Evolutionary conservation across 2,888 invertebrate genomes (phyloP), one percentile per base, ranked within the genome.

Genomic region (Parascotia fuliginaria): DNA sequence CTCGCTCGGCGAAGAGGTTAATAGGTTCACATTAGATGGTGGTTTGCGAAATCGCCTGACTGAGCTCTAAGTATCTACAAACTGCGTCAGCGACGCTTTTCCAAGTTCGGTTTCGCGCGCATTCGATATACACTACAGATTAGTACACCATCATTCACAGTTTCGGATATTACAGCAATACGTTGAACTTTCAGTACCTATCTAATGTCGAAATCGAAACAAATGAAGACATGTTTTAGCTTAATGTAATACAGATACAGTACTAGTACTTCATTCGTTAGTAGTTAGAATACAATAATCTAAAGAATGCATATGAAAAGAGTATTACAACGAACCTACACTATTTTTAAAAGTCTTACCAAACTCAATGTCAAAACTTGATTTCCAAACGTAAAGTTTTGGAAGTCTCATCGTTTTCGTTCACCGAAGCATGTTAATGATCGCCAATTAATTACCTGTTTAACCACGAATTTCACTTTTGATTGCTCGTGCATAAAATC

Each of bases 21-120:
- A 92, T 92, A 92, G 90, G 92, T 91, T 92, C 92, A 92, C 89
- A 89, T 91, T 89, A 92, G 90, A 91, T 86, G 91, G 79, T 86
- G 83, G 87, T 85, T 92, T 91, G 89, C 91, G 90, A 91, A 91
- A 91, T 84, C 81, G 73, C 73, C 82, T 74, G 77, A 79, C 82
- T 75, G 78, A 79, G 79, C 83, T 77, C 79, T 73, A 77, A 72
- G 76, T 73, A n/a, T n/a, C n/a, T n/a, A 77, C 72, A 75, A 72
- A 73, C 75, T 82, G 86, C 84, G 85, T 81, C 73, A 58, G 84
- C 85, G 84, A 77, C 77, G 79, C 81, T 85, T 85, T 85, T 86
- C 84, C 86, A 83, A 81, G 78, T 78, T 79, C 73, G 68, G 75
- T 85, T 89, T 88, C 86, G 86, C 87, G 88, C 87, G 85, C 83